Evolutionary conservation across 2,113 vertebrate species (phyloP), one percentile per base, ranked within the genome.

Genomic region (Egretta garzetta): DNA sequence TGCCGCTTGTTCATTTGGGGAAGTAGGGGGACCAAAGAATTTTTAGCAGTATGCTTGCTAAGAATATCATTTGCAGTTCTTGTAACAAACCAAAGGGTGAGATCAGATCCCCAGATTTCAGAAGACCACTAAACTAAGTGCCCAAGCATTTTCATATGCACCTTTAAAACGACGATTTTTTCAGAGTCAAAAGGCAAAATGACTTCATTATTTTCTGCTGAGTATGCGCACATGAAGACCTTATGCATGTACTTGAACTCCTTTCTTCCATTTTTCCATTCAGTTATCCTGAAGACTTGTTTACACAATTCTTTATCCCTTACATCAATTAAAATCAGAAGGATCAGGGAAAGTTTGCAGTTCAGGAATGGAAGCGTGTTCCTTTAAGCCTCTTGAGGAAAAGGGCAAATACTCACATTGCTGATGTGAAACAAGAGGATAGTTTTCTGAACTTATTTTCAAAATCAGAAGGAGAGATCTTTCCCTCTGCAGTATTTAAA

Each of bases 91-190:
- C 12, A 11, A 80, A 82, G 43, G n/a, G 19, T 11, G 9, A 63
- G 37, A 86, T 76, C 49, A 83, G 32, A 73, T 39, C 16, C 12
- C 37, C 45, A n/a, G 37, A 45, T 43, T 41, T 83, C 37, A 60
- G 71, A 68, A 72, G 32, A 50, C 5, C 14, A 24, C n/a, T 5
- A 6, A 17, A 63, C 24, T 67, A 0, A 0, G 39, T 21, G 39
- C 24, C 43, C 6, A 6, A 27, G n/a, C 10, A 59, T 86, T 93
- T 88, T 75, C 39, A 75, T 18, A 55, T 0, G 0, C 3, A 50
- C 45, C 32, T 72, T 35, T 41, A 12, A 80, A 88, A 39, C 24
- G 75, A 75, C 18, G 32, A 1, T 39, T 67, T 88, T 87, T 87
- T 83, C 59, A 49, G 47, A 47, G 14, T 66, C n/a, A 75, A 58